These are phyloP conservation scores for Epizoanthus fatuus DNA, from an alignment of 92 coral and sea anemone genomes.

Conservation along the genomic window DNA sequence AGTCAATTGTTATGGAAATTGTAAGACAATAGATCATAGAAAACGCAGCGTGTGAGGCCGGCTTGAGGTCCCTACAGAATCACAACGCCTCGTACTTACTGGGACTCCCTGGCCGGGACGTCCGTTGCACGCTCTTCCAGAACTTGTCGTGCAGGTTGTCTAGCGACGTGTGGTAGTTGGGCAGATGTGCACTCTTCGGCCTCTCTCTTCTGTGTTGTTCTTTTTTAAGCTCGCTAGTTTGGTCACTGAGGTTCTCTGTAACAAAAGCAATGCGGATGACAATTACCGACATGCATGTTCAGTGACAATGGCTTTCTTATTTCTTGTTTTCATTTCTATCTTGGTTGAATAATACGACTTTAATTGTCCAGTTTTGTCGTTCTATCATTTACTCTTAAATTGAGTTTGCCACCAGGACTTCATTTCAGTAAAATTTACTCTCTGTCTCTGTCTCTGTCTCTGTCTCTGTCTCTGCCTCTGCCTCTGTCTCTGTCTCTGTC, in stretches of 20 bases:
- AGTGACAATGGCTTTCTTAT: background rate
- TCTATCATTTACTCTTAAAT: too few relatives aligned
- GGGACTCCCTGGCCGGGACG: constrained; percentile 66
- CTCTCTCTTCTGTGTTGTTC: constrained; percentile 29
- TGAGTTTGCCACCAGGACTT: too few relatives aligned
- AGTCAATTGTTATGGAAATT: too few relatives aligned
- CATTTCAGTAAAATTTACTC: background rate
- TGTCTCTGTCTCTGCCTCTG: too few relatives aligned
- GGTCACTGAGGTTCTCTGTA: constrained; percentile 62
- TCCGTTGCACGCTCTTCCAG: constrained; percentile 88
- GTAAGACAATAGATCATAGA: too few relatives aligned
- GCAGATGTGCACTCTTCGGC: constrained; percentile 65
- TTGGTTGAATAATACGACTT: background rate
- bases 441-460: background rate
- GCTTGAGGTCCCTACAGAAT: background rate
- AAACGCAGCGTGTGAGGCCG: too few relatives aligned
- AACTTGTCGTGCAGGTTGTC: constrained; percentile 89
- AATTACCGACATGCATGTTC: background rate
- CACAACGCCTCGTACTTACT: constrained; percentile 27
- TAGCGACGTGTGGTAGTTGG: constrained; percentile 81
- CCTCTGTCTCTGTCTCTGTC: too few relatives aligned
- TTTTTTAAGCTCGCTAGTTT: constrained; percentile 5
- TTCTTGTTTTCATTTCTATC: too few relatives aligned
- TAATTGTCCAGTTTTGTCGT: background rate
- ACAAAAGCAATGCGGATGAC: background rate